Percentiles rank a stretch among this genome's conserved stretches.
Evolutionary conservation across 2,113 vertebrate genomes (phyloP).

Genomic region (Ursus arctos): DNA sequence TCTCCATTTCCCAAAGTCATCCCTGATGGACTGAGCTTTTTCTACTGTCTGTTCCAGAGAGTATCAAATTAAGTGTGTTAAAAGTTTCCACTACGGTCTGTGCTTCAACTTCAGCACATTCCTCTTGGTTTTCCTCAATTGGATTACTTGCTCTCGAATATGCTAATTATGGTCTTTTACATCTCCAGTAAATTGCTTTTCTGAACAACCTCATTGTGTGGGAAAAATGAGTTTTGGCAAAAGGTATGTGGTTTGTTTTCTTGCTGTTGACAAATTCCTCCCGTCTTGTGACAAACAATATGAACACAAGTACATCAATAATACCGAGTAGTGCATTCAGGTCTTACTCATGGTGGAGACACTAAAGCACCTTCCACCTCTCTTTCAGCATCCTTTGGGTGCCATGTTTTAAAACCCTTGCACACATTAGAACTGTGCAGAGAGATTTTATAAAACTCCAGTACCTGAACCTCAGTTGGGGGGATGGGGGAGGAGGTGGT

Average conservation of each 20-base stretch:
- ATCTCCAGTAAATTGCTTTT: slow-evolving; percentile 8
- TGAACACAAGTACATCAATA: neutral
- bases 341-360: neutral
- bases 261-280: neutral
- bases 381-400: neutral
- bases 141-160: neutral
- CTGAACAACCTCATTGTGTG: neutral
- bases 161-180: slow-evolving; percentile 27
- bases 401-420: neutral
- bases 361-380: neutral
- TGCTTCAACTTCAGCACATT: neutral
- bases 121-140: neutral
- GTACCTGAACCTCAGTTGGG: neutral
- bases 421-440: neutral
- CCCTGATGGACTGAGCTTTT: neutral
- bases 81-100: neutral
- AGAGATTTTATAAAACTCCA: neutral
- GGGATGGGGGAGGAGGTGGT: accelerated
- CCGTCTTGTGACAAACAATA: neutral
- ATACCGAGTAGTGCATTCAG: neutral
- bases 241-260: slow-evolving; percentile 17
- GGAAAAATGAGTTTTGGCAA: neutral
- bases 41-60: neutral
- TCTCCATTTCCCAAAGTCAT: neutral
- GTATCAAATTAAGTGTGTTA: neutral